A percentile compares a stretch with the other conserved stretches of the same genome.
These are phyloP conservation scores for Pachyuromys duprasi DNA, from an alignment of 2,797 vertebrate genomes.

Conservation along the genomic window DNA sequence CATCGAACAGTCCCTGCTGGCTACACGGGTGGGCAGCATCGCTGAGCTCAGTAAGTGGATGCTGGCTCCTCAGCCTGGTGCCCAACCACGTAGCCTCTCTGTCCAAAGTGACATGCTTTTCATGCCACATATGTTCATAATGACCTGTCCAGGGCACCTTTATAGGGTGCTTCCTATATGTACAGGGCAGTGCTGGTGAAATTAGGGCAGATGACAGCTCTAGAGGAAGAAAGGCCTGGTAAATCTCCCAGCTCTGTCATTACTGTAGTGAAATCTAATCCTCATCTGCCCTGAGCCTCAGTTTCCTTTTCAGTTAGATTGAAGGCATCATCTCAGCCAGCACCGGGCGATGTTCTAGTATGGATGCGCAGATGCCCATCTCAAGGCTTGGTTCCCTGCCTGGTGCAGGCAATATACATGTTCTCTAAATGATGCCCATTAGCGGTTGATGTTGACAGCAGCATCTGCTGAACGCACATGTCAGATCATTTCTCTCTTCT, in stretches of 20 bases:
- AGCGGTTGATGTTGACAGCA: neutral
- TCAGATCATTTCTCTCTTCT: neutral
- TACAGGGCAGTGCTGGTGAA: neutral
- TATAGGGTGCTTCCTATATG: neutral
- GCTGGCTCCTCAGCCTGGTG: neutral
- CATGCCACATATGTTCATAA: neutral
- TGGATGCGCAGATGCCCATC: neutral
- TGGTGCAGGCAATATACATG: neutral
- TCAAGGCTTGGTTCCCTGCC: neutral
- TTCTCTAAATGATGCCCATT: neutral
- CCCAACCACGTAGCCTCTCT: neutral
- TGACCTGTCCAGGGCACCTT: neutral
- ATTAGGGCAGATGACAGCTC: accelerated
- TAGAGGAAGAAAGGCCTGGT: neutral
- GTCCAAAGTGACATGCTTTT: neutral
- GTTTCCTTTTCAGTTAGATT: neutral
- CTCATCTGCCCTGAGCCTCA: neutral
- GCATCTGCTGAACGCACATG: neutral
- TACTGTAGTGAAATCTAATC: neutral
- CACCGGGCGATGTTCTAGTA: neutral
- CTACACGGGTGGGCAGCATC: slow-evolving; percentile 97
- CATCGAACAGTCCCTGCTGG: slow-evolving; percentile 95
- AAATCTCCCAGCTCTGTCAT: neutral
- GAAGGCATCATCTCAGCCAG: neutral
- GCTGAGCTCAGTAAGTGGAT: slow-evolving; percentile 96